Base-by-base conservation (phyloP, 1,140 invertebrate species). In the Aricia agestis region DNA sequence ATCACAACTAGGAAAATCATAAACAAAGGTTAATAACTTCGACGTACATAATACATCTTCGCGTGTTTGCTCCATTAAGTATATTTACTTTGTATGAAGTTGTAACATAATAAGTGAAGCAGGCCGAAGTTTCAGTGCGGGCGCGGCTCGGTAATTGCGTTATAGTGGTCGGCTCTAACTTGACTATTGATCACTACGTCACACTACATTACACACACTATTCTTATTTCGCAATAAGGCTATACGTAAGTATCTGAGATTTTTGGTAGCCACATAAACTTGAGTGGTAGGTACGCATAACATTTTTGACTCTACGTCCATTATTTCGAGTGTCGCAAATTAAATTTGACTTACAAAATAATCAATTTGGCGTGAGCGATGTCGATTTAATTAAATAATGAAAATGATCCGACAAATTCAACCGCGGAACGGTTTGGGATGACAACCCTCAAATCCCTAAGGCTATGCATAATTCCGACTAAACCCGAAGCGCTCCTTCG, bases 381-480 rank as follows among this genome's bases (percentile, higher is more conserved):
- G 73, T 74, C 67, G 73, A 74, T 79, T 76, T 74, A 70, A 42
- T 71, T 74, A 69, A 74, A 78, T 78, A 80, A 82, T 80, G 79
- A 79, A 82, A 85, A 84, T 81, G 80, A 82, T 85, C 77, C 75
- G 77, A 69, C 81, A 71, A 83, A 84, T 82, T 86, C 81, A 81
- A 81, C 78, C 75, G 71, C 75, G 74, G 73, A 74, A 74, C 73
- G 79, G 78, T 78, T 74, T 71, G 80, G 78, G 79, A 86, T 84
- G 86, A 88, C 87, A 85, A 84, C 77, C 82, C 78, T 76, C 82
- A 86, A 86, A 89, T 87, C 87, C 82, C 82, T 74, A 73, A 80
- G 85, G 84, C 81, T 88, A 87, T 85, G 85, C 85, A 88, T 88
- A 88, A 88, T 87, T 83, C 86, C 78, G 72, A 75, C 81, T 80